Evolutionary conservation across 2,113 vertebrate genomes (phyloP), one percentile per base, ranked within the genome.

Genomic region (Rhabdomys dilectus): DNA sequence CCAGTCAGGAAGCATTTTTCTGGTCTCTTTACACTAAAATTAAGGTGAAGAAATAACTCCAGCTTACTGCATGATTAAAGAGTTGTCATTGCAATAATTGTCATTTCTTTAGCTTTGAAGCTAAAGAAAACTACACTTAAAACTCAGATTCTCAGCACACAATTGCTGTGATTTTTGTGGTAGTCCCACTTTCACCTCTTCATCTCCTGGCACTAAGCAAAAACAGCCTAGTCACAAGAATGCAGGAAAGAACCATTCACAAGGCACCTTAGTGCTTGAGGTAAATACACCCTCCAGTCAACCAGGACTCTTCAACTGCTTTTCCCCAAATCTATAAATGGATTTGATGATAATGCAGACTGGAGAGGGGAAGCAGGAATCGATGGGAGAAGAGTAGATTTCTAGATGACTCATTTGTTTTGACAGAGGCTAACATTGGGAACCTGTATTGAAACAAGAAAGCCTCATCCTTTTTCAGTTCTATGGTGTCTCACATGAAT

Each of bases 61-160:
- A 2, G 4, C 12, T 68, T n/a, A 19, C 9, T 81, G 31, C 42
- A 56, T 16, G 39, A 11, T 76, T 53, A 70, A 73, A 11, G 42
- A 11, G 39, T 58, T 31, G 31, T 31, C 22, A 0, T 3, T 45
- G 1, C 21, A n/a, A 5, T 5, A 11, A 29, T 34, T 6, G 11
- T 8, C 77, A 70, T 8, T n/a, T n/a, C n/a, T n/a, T n/a, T n/a
- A 11, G 12, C 5, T 78, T 87, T 45, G 73, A 13, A 62, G 6
- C 34, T 58, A 24, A 76, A 60, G 8, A 76, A 19, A 68, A 60
- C 22, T 29, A 26, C 48, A 36, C 29, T 1, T 62, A 53, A 89
- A 78, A 0, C 60, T 36, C 1, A 42, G n/a, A 19, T 81, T 22
- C 24, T 34, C 36, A 39, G 36, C 19, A 17, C 29, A 48, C 12